Conservation (phyloP, 2,797 vertebrate species). For the Spheniscus humboldti region DNA sequence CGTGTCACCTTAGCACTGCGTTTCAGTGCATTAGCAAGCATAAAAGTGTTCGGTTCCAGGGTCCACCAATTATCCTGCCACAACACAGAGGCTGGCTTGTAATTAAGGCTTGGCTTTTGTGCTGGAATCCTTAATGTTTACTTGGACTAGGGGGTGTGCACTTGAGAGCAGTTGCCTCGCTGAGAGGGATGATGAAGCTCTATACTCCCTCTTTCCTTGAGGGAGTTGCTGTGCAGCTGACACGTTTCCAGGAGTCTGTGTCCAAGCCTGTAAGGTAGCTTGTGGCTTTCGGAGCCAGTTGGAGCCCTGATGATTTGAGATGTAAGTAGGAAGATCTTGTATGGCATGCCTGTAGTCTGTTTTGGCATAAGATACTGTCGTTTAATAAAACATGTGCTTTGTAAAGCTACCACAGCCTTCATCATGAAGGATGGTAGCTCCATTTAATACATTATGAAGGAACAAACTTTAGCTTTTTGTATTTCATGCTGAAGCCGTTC, state of each 20-base stretch:
- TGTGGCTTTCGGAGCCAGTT: not conserved
- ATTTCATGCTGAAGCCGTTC: not conserved
- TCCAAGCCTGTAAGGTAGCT: not conserved
- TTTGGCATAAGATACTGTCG: not conserved
- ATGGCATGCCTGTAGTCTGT: too few relatives aligned
- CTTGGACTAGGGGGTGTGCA: not conserved
- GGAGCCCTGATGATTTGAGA: not conserved
- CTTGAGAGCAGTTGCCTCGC: not conserved
- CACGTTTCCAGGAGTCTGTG: not conserved
- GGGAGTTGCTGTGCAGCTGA: not conserved
- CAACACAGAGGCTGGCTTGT: not conserved
- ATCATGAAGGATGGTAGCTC: not conserved
- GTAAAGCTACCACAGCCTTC: not conserved
- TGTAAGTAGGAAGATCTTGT: not conserved
- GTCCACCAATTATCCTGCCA: not conserved
- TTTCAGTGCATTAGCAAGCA: not conserved
- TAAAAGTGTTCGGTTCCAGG: not conserved
- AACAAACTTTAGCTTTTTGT: not conserved
- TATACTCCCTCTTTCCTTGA: not conserved
- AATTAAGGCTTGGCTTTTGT: not conserved
- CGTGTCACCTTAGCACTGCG: not conserved
- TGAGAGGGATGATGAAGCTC: not conserved
- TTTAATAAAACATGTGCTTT: not conserved
- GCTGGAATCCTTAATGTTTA: not conserved
- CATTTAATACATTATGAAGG: not conserved